Conservation (phyloP, 2,888 invertebrate species). For the Nasonia oneida region DNA sequence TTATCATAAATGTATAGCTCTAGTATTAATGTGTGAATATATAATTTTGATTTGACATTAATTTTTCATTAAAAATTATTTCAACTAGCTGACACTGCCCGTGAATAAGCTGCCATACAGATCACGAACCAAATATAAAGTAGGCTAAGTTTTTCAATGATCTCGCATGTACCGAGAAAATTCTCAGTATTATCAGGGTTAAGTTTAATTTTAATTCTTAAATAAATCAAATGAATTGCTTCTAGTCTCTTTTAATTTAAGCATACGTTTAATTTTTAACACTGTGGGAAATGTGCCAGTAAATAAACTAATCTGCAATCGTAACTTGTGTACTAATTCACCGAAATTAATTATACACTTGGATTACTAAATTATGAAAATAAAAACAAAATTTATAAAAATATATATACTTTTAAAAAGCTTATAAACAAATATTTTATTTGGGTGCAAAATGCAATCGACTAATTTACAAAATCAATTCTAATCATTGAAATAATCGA, state of each 20-base stretch:
- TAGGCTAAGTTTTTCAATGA: constrained; percentile 53
- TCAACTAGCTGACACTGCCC: constrained; percentile 66
- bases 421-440: background rate
- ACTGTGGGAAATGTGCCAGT: constrained; percentile 59
- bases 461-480: background rate
- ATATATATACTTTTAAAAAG: background rate
- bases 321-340: constrained; percentile 44
- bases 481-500: background rate
- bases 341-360: constrained; percentile 23
- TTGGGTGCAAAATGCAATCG: background rate
- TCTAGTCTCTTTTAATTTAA: constrained; percentile 58
- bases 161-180: constrained; percentile 42
- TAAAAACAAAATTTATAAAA: background rate
- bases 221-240: constrained; percentile 5
- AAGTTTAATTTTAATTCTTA: constrained; percentile 46
- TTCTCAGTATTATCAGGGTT: constrained; percentile 61
- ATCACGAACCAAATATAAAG: constrained; percentile 64
- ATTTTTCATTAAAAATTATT: constrained; percentile 48
- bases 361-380: background rate
- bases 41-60: constrained; percentile 42
- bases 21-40: constrained; percentile 5
- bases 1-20: background rate
- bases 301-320: constrained; percentile 24
- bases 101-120: constrained; percentile 73
- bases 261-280: constrained; percentile 35